Evolutionary conservation across 1,140 invertebrate genomes (phyloP), one percentile per base, ranked within the genome.

Genomic region (Phymastichus coffea): DNA sequence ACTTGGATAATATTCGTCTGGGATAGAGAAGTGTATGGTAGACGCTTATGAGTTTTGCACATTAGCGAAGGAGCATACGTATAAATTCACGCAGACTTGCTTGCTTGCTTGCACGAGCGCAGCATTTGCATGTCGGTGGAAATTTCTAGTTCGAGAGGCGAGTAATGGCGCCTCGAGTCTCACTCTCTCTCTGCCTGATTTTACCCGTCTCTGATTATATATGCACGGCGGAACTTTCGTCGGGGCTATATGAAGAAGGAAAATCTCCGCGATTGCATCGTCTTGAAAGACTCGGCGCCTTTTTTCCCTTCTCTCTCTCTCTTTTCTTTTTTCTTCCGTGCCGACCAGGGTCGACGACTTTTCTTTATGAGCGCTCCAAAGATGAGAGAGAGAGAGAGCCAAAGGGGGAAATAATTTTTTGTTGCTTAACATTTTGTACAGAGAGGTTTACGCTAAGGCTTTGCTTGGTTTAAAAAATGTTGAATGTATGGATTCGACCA

Each of bases 121-220:
- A n/a, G n/a, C n/a, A n/a, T n/a, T n/a, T n/a, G n/a, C 22, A n/a
- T 25, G 44, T 28, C 26, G 23, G 25, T 47, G 25, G n/a, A 47
- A 28, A 47, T 47, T 47, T 47, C 44, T 47, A 47, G 44, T 47
- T 30, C 44, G 44, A 47, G 25, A 47, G 44, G 14, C 44, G 44
- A 28, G 44, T 47, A 47, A 47, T 47, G 25, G 44, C 44, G 2
- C n/a, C n/a, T n/a, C 44, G 44, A 47, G 44, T 47, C 44, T 47
- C 44, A 28, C 25, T n/a, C n/a, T n/a, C n/a, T n/a, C n/a, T n/a
- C n/a, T n/a, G n/a, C n/a, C n/a, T n/a, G 25, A 28, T 26, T 47
- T 17, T 28, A 19, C 44, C 25, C 44, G 25, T 17, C 23, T n/a
- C n/a, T 10, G 44, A 28, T 28, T 47, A 47, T 47, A 47, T 47